Percentiles rank a stretch among this genome's conserved stretches.
These are phyloP conservation scores for Ammodramus savannarum DNA, from an alignment of 2,113 vertebrate species.

Conservation along the genomic window DNA sequence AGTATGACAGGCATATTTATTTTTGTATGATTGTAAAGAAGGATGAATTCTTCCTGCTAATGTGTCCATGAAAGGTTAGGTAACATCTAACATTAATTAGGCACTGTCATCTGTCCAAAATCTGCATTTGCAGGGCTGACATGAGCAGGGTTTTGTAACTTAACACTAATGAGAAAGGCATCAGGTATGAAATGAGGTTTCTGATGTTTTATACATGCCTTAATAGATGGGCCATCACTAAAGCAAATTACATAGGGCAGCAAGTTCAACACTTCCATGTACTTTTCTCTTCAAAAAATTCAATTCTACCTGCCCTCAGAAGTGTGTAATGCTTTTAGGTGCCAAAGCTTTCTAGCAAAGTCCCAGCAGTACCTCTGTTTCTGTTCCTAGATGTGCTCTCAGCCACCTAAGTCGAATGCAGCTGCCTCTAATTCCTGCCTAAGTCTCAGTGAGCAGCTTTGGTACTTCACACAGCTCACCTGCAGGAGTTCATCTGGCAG, in stretches of 20 bases:
- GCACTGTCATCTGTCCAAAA: neutral
- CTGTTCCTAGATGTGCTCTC: neutral
- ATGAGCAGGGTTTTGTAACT: neutral
- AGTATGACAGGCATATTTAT: neutral
- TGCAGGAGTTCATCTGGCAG: slow-evolving; percentile 1
- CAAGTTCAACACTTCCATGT: neutral
- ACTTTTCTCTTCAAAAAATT: neutral
- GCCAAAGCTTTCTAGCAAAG: neutral
- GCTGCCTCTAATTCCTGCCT: neutral
- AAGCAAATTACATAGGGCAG: neutral
- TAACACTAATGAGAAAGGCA: neutral
- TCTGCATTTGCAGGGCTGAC: neutral
- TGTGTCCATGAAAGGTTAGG: neutral
- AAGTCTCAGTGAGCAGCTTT: neutral
- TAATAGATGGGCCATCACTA: fast-evolving
- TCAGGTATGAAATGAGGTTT: neutral
- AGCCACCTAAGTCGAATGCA: neutral
- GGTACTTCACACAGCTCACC: neutral
- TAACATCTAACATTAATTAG: neutral
- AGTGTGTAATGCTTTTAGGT: neutral
- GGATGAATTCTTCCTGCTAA: neutral
- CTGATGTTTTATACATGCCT: neutral
- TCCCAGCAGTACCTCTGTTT: neutral
- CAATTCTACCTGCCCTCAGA: neutral
- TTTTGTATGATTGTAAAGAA: neutral